Evolutionary conservation across 2,888 invertebrate genomes (phyloP).

Genomic region (Buathra laborator): DNA sequence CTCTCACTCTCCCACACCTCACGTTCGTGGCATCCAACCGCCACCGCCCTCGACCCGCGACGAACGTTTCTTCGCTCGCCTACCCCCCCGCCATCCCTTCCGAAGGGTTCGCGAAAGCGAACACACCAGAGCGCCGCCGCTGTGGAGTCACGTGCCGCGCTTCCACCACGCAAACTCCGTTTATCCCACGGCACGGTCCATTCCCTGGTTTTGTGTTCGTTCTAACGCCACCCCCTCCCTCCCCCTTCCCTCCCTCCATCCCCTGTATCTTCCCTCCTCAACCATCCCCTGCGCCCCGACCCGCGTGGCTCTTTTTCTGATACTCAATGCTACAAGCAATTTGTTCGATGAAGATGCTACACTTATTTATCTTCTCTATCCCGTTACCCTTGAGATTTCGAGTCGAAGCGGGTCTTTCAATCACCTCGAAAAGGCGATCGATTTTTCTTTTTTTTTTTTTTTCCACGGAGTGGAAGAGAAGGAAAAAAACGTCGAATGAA

Average conservation of each 20-base stretch:
- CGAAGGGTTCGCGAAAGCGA: conserved; percentile 47
- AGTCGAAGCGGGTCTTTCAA: too few relatives aligned
- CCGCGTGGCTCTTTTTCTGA: conserved; percentile 30
- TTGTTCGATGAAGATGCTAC: neutral
- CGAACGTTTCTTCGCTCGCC: conserved; percentile 24
- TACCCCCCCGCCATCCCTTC: conserved; percentile 53
- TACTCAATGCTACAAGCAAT: neutral
- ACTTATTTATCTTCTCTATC: too few relatives aligned
- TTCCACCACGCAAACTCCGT: conserved; percentile 70
- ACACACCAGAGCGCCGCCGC: conserved; percentile 68
- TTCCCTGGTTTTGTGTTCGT: conserved; percentile 36
- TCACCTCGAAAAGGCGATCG: neutral
- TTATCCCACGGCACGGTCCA: conserved; percentile 65
- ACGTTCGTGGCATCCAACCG: conserved; percentile 56
- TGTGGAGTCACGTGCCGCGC: conserved; percentile 70
- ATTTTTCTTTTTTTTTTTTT: neutral
- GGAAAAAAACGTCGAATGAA: too few relatives aligned
- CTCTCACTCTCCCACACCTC: conserved; percentile 46
- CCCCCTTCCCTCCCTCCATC: neutral
- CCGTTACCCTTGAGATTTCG: too few relatives aligned
- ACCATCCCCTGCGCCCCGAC: conserved; percentile 6
- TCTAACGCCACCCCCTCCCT: neutral
- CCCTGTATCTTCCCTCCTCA: neutral
- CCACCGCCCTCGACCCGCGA: conserved; percentile 67
- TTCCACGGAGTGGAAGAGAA: neutral